A percentile compares a stretch with the other conserved stretches of the same genome.
phyloP scores from a whole-genome alignment of 2,888 invertebrate species.

The Prosapia bicincta region DNA sequence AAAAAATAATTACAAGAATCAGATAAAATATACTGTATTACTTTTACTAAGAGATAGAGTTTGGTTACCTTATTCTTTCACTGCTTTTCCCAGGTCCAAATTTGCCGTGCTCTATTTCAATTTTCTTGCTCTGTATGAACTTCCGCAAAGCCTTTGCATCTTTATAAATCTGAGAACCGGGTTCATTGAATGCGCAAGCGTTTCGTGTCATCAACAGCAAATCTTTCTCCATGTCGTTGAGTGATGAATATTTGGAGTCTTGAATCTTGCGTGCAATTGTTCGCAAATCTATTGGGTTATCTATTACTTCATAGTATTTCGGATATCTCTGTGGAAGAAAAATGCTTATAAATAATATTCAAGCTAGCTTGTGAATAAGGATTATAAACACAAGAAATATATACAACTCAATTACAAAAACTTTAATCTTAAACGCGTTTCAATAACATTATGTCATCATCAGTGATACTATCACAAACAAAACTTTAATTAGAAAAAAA shows the following conservation, averaged over 20 bases:
- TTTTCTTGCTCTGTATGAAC: conserved; percentile 62
- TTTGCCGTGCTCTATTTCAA: conserved; percentile 70
- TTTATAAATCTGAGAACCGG: conserved; percentile 94
- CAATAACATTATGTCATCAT: too few relatives aligned
- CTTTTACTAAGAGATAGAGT: too few relatives aligned
- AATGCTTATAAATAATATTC: too few relatives aligned
- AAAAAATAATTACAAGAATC: too few relatives aligned
- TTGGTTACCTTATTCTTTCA: conserved; percentile 63
- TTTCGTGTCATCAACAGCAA: conserved; percentile 87
- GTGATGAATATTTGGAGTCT: conserved; percentile 69
- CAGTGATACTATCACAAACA: too few relatives aligned
- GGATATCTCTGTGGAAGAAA: conserved; percentile 67
- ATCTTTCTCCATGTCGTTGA: conserved; percentile 89
- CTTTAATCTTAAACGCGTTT: too few relatives aligned
- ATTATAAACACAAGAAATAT: too few relatives aligned
- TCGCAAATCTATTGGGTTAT: conserved; percentile 91
- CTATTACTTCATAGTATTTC: conserved; percentile 92
- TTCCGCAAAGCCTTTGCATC: conserved; percentile 88
- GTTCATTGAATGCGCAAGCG: conserved; percentile 94
- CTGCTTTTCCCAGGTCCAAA: conserved; percentile 59
- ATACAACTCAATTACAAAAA: too few relatives aligned
- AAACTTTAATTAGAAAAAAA: background rate
- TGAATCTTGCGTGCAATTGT: conserved; percentile 90
- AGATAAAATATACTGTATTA: too few relatives aligned
- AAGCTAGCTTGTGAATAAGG: too few relatives aligned